These are phyloP conservation scores for Ciconia maguari DNA, from an alignment of 2,113 vertebrate species.

Conservation along the genomic window DNA sequence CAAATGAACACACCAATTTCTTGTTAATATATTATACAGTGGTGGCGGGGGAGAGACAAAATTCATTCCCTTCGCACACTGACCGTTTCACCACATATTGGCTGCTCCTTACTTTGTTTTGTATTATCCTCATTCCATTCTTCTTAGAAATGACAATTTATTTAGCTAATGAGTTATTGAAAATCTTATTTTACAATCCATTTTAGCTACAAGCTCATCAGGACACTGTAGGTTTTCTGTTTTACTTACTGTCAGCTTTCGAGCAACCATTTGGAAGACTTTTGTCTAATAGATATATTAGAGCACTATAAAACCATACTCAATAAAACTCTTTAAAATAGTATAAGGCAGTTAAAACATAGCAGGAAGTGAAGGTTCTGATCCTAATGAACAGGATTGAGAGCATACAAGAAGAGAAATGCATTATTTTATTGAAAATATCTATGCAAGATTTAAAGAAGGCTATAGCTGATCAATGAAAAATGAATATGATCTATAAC, in stretches of 20 bases:
- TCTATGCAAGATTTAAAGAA: slow-evolving; percentile 32
- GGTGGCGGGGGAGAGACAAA: neutral
- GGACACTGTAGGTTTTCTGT: neutral
- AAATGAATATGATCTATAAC: slow-evolving; percentile 1
- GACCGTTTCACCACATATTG: neutral
- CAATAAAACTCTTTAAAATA: neutral
- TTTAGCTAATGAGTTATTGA: neutral
- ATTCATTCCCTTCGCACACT: neutral
- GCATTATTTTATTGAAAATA: slow-evolving; percentile 12
- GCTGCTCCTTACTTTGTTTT: neutral
- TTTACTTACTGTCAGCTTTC: neutral
- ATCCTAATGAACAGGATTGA: neutral
- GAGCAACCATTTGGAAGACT: neutral
- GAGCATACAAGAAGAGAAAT: slow-evolving; percentile 11
- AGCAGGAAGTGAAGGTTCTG: neutral
- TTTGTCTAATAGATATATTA: neutral
- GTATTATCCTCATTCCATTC: neutral
- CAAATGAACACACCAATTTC: neutral
- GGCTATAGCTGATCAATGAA: slow-evolving; percentile 30
- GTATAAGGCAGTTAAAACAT: neutral
- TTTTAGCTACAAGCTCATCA: neutral
- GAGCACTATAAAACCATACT: neutral
- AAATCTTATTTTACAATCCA: neutral
- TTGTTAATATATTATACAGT: neutral
- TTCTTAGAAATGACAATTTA: neutral